phyloP scores from a whole-genome alignment of 2,888 invertebrate genomes.

The Drosophila recens region DNA sequence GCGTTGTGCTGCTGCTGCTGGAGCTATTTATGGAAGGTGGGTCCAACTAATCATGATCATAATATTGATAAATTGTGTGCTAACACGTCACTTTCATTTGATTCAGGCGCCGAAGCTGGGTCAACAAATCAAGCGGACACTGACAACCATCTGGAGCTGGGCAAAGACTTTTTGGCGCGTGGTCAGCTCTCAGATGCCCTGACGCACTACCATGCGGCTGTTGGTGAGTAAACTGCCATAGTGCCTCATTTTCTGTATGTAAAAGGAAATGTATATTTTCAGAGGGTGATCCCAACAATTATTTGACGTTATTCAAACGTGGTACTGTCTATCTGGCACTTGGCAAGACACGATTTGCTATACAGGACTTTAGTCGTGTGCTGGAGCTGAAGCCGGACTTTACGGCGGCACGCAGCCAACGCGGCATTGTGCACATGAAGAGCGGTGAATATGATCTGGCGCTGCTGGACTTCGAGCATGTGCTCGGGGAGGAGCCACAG shows the following conservation, averaged over 20 bases:
- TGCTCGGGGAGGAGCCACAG: conserved; percentile 91
- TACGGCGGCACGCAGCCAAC: conserved; percentile 92
- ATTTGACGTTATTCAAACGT: conserved; percentile 97
- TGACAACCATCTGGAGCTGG: conserved; percentile 96
- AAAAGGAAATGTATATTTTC: conserved; percentile 5
- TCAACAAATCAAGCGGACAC: conserved; percentile 90
- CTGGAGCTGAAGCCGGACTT: conserved; percentile 98
- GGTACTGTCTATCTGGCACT: conserved; percentile 98
- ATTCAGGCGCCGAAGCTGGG: conserved; percentile 88
- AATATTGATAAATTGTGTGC: neutral
- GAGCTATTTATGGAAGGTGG: conserved; percentile 90
- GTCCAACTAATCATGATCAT: conserved; percentile 44
- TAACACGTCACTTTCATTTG: conserved; percentile 55
- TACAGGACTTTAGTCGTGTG: conserved; percentile 96
- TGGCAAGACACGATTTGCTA: conserved; percentile 97
- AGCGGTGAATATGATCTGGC: conserved; percentile 94
- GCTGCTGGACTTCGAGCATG: conserved; percentile 91
- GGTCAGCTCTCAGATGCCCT: conserved; percentile 98
- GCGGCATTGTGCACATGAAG: conserved; percentile 95
- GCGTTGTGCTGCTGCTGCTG: conserved; percentile 88
- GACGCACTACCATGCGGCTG: conserved; percentile 98
- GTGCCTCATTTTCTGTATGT: neutral
- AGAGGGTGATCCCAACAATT: conserved; percentile 98
- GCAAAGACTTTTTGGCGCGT: conserved; percentile 94
- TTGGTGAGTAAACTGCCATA: conserved; percentile 88